Conservation (phyloP, 2,888 invertebrate species). For the Lordiphosa andalusiaca region DNA sequence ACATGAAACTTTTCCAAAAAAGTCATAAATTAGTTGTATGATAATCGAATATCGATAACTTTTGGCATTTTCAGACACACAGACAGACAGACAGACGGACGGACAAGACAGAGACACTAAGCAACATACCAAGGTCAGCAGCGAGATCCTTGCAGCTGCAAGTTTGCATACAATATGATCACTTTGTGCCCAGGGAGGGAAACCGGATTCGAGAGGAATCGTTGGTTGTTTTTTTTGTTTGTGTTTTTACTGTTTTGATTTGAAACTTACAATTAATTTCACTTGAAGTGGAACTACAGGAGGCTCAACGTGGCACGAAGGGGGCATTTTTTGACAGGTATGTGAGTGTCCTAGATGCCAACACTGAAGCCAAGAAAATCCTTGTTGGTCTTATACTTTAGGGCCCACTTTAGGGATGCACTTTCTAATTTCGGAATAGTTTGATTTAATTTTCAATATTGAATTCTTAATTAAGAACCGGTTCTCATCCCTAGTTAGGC, state of each 20-base stretch:
- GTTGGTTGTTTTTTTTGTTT: background rate
- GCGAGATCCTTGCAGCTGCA: slow-evolving; percentile 36
- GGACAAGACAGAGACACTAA: background rate
- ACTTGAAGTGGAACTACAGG: slow-evolving; percentile 14
- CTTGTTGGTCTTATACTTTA: too few relatives aligned
- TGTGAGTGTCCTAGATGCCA: too few relatives aligned
- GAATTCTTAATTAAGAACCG: too few relatives aligned
- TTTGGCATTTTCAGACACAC: slow-evolving; percentile 18
- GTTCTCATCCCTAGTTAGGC: too few relatives aligned
- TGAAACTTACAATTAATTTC: slow-evolving; percentile 9
- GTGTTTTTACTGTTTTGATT: background rate
- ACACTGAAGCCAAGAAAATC: too few relatives aligned
- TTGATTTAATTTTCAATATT: too few relatives aligned
- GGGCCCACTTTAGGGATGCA: too few relatives aligned
- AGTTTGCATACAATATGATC: slow-evolving; percentile 6
- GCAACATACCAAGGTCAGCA: slow-evolving; percentile 9
- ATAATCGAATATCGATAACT: slow-evolving; percentile 44
- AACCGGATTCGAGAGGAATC: slow-evolving; percentile 23
- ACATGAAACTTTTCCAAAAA: slow-evolving; percentile 22
- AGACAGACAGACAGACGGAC: background rate
- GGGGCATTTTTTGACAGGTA: too few relatives aligned
- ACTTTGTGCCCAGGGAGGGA: background rate
- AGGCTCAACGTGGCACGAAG: too few relatives aligned
- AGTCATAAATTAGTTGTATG: slow-evolving; percentile 40
- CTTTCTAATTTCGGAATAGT: too few relatives aligned